Percentiles rank a stretch among this genome's conserved stretches.
Evolutionary conservation across 2,888 invertebrate genomes (phyloP).

Genomic region (Drosophila villosipedis): DNA sequence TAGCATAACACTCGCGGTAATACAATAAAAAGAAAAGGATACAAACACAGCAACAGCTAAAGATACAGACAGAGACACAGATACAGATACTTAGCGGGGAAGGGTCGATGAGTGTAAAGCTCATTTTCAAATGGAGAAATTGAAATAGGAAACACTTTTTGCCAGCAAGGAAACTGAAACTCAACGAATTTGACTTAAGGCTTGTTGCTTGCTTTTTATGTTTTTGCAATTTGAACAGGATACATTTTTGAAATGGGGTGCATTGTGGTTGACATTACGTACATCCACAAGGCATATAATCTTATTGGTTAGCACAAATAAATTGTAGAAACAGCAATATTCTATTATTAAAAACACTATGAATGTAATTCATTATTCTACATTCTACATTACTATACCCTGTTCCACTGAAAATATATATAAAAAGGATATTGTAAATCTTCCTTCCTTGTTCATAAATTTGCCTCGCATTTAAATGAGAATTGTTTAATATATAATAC

Average conservation of each 20-base stretch:
- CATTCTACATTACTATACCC: background rate
- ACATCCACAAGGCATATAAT: constrained; percentile 10
- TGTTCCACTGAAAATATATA: too few relatives aligned
- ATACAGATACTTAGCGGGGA: constrained; percentile 21
- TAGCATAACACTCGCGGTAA: constrained; percentile 83
- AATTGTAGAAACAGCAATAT: background rate
- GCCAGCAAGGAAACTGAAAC: constrained; percentile 41
- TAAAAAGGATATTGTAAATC: background rate
- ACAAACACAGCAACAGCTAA: constrained; percentile 33
- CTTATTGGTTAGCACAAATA: background rate
- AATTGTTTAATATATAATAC: background rate
- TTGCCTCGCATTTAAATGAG: too few relatives aligned
- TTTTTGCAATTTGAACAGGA: constrained; percentile 28
- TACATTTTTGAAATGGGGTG: constrained; percentile 3
- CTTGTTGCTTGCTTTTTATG: constrained; percentile 13
- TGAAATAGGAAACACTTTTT: constrained; percentile 73
- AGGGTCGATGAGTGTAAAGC: constrained; percentile 54
- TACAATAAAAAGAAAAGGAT: constrained; percentile 81
- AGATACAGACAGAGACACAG: constrained; percentile 38
- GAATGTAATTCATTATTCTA: background rate
- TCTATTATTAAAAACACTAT: background rate
- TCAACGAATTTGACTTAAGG: constrained; percentile 28
- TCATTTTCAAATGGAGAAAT: constrained; percentile 73
- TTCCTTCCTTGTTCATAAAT: background rate
- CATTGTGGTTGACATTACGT: constrained; percentile 3